Conservation (phyloP, 2,797 vertebrate species). For the Erpetoichthys calabaricus region DNA sequence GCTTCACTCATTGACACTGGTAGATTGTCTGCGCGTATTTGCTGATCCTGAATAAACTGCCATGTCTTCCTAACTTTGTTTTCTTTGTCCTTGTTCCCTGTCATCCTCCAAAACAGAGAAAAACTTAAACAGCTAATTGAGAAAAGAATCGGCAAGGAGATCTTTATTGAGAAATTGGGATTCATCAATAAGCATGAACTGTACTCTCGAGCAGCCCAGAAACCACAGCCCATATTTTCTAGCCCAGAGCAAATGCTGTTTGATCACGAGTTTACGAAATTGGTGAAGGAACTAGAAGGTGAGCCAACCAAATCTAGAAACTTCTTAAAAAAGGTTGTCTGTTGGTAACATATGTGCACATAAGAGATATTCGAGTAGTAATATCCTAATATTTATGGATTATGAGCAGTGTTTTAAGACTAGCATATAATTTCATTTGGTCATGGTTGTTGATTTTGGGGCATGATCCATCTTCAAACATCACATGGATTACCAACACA, state of each 20-base stretch:
- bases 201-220: conserved; percentile 89
- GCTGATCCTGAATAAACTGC: too few species aligned
- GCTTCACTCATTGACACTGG: too few species aligned
- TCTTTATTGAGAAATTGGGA: conserved; percentile 89
- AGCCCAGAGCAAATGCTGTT: conserved; percentile 94
- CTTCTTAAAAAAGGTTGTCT: not conserved
- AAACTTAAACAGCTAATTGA: conserved; percentile 96
- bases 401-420: too few species aligned
- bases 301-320: conserved; percentile 21
- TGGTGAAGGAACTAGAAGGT: conserved; percentile 96
- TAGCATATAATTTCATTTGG: too few species aligned
- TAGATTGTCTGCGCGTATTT: too few species aligned
- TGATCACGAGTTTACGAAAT: conserved; percentile 94
- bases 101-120: conserved; percentile 60
- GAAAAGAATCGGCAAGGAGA: conserved; percentile 94
- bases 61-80: not conserved
- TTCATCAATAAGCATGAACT: conserved; percentile 94
- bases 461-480: too few species aligned
- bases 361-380: not conserved
- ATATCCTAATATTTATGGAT: too few species aligned
- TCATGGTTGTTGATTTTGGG: too few species aligned
- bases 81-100: not conserved
- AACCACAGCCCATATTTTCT: conserved; percentile 83
- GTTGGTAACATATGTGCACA: not conserved
- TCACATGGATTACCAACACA: too few species aligned